Percentiles rank a stretch among this genome's conserved stretches.
Evolutionary conservation across 2,113 vertebrate genomes (phyloP).

Genomic region (Oxyura jamaicensis): DNA sequence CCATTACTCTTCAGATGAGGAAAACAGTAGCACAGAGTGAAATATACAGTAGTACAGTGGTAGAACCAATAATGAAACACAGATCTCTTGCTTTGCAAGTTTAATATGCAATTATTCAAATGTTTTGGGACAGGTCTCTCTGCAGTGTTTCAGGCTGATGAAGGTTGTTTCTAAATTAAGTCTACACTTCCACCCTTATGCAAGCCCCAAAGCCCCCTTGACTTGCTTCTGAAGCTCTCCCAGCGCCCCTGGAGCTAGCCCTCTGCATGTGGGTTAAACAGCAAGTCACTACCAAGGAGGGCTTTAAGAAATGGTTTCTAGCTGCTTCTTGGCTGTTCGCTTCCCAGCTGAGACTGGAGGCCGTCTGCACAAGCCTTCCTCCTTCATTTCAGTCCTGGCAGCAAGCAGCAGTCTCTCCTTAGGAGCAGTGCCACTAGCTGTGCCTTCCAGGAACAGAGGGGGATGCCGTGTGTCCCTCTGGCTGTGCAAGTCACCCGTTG

Average conservation of each 20-base stretch:
- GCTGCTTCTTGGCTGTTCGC: neutral
- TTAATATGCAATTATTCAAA: neutral
- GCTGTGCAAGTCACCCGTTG: rapidly evolving
- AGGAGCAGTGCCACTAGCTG: neutral
- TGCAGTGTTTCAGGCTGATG: neutral
- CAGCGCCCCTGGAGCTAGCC: neutral
- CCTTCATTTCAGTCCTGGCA: neutral
- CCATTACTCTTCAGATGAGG: neutral
- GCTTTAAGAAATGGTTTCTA: neutral
- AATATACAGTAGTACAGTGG: neutral
- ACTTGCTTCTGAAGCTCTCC: neutral
- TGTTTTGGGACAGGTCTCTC: neutral
- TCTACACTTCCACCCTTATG: neutral
- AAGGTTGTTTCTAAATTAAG: neutral
- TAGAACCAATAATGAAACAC: neutral
- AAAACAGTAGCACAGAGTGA: neutral
- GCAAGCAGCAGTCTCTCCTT: neutral
- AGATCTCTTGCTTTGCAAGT: neutral
- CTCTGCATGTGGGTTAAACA: rapidly evolving
- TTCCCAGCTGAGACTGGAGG: neutral
- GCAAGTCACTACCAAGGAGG: neutral
- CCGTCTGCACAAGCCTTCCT: neutral
- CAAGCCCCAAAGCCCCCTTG: neutral
- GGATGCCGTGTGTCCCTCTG: neutral
- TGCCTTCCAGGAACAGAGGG: neutral